Evolutionary conservation across 35 echinoderm and acorn worm species (phyloP), one percentile per base, ranked within the genome.

Genomic region (Diadema setosum): DNA sequence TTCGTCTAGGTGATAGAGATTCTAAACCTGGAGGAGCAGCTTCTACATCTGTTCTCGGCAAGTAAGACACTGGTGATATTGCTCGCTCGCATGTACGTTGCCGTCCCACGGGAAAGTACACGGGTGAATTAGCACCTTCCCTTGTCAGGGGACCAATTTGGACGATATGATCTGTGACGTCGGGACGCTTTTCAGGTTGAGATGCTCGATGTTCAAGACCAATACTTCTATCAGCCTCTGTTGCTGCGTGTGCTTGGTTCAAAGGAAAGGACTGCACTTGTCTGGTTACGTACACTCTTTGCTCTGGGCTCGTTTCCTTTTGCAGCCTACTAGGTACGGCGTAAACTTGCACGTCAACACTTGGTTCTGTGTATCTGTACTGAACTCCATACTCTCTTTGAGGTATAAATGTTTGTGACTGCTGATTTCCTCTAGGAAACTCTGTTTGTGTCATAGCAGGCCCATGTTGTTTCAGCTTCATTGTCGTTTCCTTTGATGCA

Each of bases 51-150:
- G 37, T 44, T 78, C 35, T 33, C 21, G 5, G 37, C 23, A 27
- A 81, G 58, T 36, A 55, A 49, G 50, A 33, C 5, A 89, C 18
- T 46, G 88, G 88, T 32, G 88, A 90, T 3, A 42, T 67, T 14
- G 80, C 81, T 31, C 78, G 80, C 7, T 90, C 88, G 52, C 81
- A 61, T 15, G 81, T 67, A 18, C 46, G 46, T 17, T 59, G 81
- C 44, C 9, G 24, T 2, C 44, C 33, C 7, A 24, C 40, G 39
- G 73, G 40, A 17, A 78, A 78, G 73, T 3, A 24, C 39, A 42
- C 11, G 3, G 73, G 73, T 24, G 73, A 78, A 44, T 6, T 12
- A n/a, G 73, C 73, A 41, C 40, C 73, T 44, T 78, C 73, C 44
- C 73, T 18, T 26, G 73, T 78, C 37, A 78, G 34, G 39, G 73